Evolutionary conservation across 2,888 invertebrate genomes (phyloP).

Genomic region (Zele albiditarsus): DNA sequence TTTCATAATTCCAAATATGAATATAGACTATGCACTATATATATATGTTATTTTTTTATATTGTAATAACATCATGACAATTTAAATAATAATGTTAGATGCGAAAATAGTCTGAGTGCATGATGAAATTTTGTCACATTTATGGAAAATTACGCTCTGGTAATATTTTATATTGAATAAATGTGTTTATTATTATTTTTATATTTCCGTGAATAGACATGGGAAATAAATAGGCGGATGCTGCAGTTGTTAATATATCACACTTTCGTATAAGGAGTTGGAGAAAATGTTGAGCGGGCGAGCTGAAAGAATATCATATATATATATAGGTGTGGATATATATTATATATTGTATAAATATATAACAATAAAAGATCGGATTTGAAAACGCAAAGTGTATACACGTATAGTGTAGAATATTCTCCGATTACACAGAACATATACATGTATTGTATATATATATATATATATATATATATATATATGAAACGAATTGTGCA

Average conservation of each 20-base stretch:
- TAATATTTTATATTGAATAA: too few species aligned
- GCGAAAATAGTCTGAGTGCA: too few species aligned
- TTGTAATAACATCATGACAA: too few species aligned
- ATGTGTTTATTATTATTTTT: too few species aligned
- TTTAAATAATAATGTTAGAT: too few species aligned
- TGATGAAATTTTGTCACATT: too few species aligned
- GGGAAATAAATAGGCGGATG: background rate
- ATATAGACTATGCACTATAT: too few species aligned
- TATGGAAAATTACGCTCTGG: too few species aligned
- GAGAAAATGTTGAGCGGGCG: background rate
- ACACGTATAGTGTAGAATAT: background rate
- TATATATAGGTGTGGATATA: background rate
- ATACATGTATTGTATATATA: background rate
- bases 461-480: constrained; percentile 10
- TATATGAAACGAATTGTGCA: background rate
- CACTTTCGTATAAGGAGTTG: too few species aligned
- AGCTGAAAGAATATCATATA: background rate
- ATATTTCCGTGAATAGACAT: background rate
- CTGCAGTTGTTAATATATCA: too few species aligned
- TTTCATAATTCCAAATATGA: too few species aligned
- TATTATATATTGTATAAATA: background rate
- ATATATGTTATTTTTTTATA: too few species aligned
- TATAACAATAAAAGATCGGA: background rate
- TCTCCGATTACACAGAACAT: background rate
- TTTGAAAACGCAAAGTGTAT: background rate